Evolutionary conservation across 2,113 vertebrate genomes (phyloP), one percentile per base, ranked within the genome.

Genomic region (Cyanistes caeruleus): DNA sequence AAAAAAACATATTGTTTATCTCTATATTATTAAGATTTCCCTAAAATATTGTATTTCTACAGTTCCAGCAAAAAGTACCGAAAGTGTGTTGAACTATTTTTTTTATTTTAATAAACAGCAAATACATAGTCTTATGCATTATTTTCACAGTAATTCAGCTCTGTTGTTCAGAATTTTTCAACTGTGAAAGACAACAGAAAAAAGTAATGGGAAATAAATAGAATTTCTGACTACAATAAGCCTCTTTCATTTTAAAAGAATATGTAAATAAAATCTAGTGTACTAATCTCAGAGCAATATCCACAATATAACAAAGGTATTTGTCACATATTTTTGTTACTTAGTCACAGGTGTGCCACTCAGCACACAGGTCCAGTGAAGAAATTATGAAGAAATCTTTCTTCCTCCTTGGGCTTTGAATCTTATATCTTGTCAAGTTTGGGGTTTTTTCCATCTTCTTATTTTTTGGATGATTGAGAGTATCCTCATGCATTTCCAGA

Each of bases 81-180:
- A 49, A 84, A 62, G 15, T 41, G 17, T 59, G 64, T 80, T 44
- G 13, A 65, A 5, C 7, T 51, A 4, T 53, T 73, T 84, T 76
- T 39, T 67, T 63, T 11, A 30, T 44, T 67, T n/a, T 51, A 84
- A 81, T 84, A 70, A 91, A 51, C 16, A 67, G 5, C 28, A 93
- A 84, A 74, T 67, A 30, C 3, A 24, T 30, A 39, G 18, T 41
- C 4, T 4, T 86, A 62, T 83, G 4, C 37, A 53, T 74, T 77
- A 65, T 84, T 91, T 74, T 81, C 7, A 51, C 21, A 65, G 17
- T 33, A 69, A 64, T 77, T 80, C 63, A 77, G 7, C 35, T 60
- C 22, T 64, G 9, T 43, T 49, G 15, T 69, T 84, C 46, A 77
- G 59, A 86, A 31, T 49, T 92, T 94, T 89, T 95, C 11, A 35